These are phyloP conservation scores for Chaetops frenatus DNA, from an alignment of 2,113 vertebrate genomes.

Conservation along the genomic window DNA sequence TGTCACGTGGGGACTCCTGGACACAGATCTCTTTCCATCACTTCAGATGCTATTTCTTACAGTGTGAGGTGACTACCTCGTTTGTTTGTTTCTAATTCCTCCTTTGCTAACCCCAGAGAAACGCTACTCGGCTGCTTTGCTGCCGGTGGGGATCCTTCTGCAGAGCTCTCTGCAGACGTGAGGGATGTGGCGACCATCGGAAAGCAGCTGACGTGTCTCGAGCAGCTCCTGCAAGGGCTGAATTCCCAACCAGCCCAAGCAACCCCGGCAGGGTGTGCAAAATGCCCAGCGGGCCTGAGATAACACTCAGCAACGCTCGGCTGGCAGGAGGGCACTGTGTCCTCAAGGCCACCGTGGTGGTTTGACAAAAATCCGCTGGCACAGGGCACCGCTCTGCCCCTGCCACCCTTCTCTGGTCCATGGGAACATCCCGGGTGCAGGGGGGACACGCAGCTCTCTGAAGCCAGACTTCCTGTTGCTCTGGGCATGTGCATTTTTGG, in stretches of 20 bases:
- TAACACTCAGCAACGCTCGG: rapidly evolving
- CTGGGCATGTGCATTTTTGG: background rate
- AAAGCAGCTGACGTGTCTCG: background rate
- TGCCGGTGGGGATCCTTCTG: background rate
- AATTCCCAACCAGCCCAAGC: background rate
- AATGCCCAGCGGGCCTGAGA: background rate
- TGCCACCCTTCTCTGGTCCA: background rate
- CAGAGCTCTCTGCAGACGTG: background rate
- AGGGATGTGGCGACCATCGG: background rate
- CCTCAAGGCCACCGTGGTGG: background rate
- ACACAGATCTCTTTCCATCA: background rate
- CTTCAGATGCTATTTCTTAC: background rate
- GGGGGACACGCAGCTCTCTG: background rate
- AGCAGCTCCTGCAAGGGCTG: background rate
- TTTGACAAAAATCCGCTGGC: background rate
- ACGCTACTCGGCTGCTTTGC: background rate
- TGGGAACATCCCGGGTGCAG: background rate
- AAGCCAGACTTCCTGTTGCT: background rate
- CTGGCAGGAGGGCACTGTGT: background rate
- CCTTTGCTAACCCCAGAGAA: background rate
- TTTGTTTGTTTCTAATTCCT: background rate
- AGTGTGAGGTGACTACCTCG: background rate
- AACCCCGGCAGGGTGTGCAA: rapidly evolving
- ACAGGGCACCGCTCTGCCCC: background rate
- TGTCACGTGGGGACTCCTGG: background rate